Evolutionary conservation across 2,113 vertebrate genomes (phyloP), one percentile per base, ranked within the genome.

Genomic region (Saguinus imperator): DNA sequence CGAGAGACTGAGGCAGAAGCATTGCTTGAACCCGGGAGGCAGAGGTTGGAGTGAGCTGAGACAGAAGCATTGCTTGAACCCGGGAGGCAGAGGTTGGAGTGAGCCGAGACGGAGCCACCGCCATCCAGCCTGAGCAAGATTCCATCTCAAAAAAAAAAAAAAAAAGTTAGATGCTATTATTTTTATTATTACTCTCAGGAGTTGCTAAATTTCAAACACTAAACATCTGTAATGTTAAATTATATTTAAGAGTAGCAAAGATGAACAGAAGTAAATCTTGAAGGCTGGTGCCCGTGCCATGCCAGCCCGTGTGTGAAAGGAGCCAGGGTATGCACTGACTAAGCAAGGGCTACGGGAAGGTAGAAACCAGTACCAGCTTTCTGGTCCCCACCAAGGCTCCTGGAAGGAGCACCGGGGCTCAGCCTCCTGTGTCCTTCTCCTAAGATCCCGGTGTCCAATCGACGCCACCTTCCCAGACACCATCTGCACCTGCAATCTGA

Each of bases 241-340:
- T 29, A 52, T 13, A 45, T n/a, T 64, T 72, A 43, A 70, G 40
- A 84, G 35, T 1, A 40, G 23, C 37, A 57, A 11, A 87, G 14
- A 58, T 1, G 14, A 77, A n/a, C 43, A 70, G 8, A 25, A 3
- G 7, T 43, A 72, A 82, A 23, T 0, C 17, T 7, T 27, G 0
- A 2, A 7, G 58, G 81, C 23, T 5, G 21, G 21, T 2, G 12
- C 16, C 37, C 29, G 58, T 16, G 37, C 18, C 20, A 9, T 16
- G 1, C 0, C 6, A n/a, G 27, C 50, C 12, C 29, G 0, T 8
- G 1, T 27, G 8, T 0, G 11, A 27, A 16, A 18, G 40, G 2
- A 0, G n/a, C 35, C n/a, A 1, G 1, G 40, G 13, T 8, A 8
- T 8, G 35, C 0, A 29, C 23, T 0, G 37, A 13, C 23, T 0